Base-by-base conservation (phyloP, 2,113 vertebrate species). In the Alces alces region DNA sequence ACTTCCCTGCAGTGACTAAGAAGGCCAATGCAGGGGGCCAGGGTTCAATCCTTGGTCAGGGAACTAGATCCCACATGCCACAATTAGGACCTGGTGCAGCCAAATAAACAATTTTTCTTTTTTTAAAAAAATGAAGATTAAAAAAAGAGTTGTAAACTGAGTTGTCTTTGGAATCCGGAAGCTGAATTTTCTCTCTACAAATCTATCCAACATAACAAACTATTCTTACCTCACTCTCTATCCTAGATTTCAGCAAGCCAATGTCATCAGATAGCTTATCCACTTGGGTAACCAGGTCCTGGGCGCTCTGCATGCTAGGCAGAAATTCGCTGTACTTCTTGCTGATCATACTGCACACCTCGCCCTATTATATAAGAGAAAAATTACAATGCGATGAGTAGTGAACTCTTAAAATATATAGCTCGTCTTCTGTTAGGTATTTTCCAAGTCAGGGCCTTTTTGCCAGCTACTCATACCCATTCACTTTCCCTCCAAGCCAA, bases 271-370 rank as follows among this genome's bases (percentile, higher is more conserved):
- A 98, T 0, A 99, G 98, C 3, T 98, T 94, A 0, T 99, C 99
- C 91, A 99, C 99, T 87, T 99, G 99, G 0, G 98, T 36, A 98
- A 99, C 99, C 52, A 99, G 93, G 2, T 99, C 99, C 97, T 99
- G 99, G 0, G 99, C 99, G 3, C 98, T 99, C 89, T 99, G 99
- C 98, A 99, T 98, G 98, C 99, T 99, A 4, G 99, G 99, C 78
- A 99, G 98, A 98, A 99, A 99, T 96, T 99, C 99, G 28, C 82
- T 97, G 43, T 99, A 99, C 83, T 99, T 99, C 96, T 99, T 99
- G 98, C 99, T 99, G 54, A 99, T 99, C 99, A 99, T 98, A 97
- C 98, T 99, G 97, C 99, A 99, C 0, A 99, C 99, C 47, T 99
- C 99, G 0, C 99, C 99, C 99, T 99, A 57, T 17, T 70, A 96